Evolutionary conservation across 2,113 vertebrate genomes (phyloP).

Genomic region (Triplophysa tibetana): DNA sequence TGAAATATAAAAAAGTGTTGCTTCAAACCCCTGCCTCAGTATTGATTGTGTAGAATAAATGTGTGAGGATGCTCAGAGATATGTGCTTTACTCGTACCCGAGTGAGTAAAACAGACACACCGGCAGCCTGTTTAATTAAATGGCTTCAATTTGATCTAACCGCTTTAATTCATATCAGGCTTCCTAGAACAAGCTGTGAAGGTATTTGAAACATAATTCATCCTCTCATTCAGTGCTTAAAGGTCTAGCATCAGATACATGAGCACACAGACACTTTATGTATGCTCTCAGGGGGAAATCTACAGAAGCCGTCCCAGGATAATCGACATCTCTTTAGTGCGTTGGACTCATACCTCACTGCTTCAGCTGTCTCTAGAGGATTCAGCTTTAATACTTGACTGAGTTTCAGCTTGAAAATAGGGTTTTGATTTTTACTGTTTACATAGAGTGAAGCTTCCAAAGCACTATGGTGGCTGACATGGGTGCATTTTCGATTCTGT

Average conservation of each 20-base stretch:
- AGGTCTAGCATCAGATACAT: neutral
- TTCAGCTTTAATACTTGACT: slow-evolving; percentile 8
- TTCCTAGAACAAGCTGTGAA: slow-evolving; percentile 41
- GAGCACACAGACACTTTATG: neutral
- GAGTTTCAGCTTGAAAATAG: slow-evolving; percentile 14
- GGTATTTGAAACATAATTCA: slow-evolving; percentile 9
- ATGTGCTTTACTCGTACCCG: slow-evolving; percentile 41
- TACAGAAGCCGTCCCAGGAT: slow-evolving; percentile 20
- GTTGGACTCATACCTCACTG: slow-evolving; percentile 20
- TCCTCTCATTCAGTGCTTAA: slow-evolving; percentile 48
- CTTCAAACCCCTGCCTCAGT: slow-evolving; percentile 27
- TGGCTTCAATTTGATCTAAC: slow-evolving; percentile 48
- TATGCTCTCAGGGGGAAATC: slow-evolving; percentile 18
- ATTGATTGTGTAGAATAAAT: slow-evolving; percentile 51
- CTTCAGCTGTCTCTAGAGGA: slow-evolving; percentile 13
- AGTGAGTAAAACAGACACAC: slow-evolving; percentile 53
- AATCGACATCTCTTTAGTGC: slow-evolving; percentile 20
- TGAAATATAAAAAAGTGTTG: neutral
- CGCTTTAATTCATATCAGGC: slow-evolving; percentile 56
- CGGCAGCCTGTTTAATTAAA: slow-evolving; percentile 54
- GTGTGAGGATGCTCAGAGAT: slow-evolving; percentile 24
- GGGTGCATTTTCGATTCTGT: too few relatives aligned
- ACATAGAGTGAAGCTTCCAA: too few relatives aligned
- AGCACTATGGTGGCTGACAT: too few relatives aligned
- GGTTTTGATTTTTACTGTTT: neutral